phyloP scores from a whole-genome alignment of 2,797 vertebrate genomes.

The Pyrocephalus nanus region DNA sequence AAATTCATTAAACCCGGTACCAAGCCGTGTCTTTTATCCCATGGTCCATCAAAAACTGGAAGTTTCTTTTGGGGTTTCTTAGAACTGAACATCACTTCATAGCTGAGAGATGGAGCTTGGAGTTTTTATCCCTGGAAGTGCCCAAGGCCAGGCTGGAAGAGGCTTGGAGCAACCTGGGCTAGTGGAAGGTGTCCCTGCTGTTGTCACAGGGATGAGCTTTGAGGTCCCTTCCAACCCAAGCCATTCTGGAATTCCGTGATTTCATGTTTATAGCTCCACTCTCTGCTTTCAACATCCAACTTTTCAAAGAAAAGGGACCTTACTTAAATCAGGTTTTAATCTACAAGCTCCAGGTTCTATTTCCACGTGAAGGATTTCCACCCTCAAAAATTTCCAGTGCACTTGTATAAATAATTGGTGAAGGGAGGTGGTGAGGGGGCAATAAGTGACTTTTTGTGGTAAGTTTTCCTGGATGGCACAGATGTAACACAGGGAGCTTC shows the following conservation, averaged over 20 bases:
- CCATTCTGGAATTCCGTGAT: background rate
- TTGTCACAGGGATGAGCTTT: background rate
- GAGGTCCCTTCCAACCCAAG: background rate
- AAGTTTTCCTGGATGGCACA: background rate
- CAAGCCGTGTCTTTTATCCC: background rate
- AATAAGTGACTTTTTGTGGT: background rate
- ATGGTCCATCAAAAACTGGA: background rate
- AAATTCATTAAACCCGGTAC: background rate
- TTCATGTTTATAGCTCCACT: background rate
- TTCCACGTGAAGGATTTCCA: background rate
- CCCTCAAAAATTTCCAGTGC: background rate
- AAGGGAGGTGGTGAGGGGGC: background rate
- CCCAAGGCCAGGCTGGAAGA: fast-evolving
- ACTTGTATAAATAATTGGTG: background rate
- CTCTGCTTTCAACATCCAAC: background rate
- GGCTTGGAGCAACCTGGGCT: fast-evolving
- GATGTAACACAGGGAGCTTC: background rate
- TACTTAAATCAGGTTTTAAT: background rate
- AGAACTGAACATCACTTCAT: background rate
- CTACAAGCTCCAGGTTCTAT: background rate
- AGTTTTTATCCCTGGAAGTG: background rate
- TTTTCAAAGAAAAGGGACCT: background rate
- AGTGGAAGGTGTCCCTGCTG: background rate
- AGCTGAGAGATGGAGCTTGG: background rate
- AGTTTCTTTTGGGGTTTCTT: background rate